Evolutionary conservation across 2,797 vertebrate species (phyloP).

Genomic region (Echeneis naucrates): DNA sequence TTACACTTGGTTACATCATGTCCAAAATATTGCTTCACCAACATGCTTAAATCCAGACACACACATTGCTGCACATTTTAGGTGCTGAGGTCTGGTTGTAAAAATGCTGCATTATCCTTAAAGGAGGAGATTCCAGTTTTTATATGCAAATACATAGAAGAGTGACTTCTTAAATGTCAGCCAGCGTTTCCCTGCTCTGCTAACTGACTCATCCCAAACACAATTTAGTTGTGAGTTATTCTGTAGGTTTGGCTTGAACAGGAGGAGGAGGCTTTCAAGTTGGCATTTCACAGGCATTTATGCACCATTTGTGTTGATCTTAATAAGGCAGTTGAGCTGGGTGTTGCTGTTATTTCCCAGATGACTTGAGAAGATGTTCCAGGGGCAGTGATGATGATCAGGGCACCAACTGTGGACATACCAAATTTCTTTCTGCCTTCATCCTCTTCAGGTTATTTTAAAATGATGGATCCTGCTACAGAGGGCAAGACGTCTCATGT

Average conservation of each 20-base stretch:
- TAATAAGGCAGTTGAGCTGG: slow-evolving; percentile 32
- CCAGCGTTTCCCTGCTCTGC: background rate
- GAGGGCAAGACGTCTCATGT: slow-evolving; percentile 34
- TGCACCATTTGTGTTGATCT: slow-evolving; percentile 40
- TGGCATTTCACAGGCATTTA: slow-evolving; percentile 10
- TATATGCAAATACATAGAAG: background rate
- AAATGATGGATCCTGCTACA: slow-evolving; percentile 34
- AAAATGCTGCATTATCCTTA: background rate
- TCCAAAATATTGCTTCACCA: slow-evolving; percentile 23
- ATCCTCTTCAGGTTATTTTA: slow-evolving; percentile 52
- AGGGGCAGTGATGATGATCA: slow-evolving; percentile 45
- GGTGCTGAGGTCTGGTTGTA: background rate
- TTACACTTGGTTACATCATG: slow-evolving; percentile 52
- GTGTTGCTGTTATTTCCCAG: slow-evolving; percentile 44
- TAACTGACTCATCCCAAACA: slow-evolving; percentile 1
- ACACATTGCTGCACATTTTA: background rate
- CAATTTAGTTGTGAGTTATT: background rate
- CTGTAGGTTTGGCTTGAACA: background rate
- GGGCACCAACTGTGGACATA: slow-evolving; percentile 31
- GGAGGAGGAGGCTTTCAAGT: slow-evolving; percentile 4
- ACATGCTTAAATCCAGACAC: background rate
- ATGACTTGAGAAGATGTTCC: slow-evolving; percentile 34
- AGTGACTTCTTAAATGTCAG: background rate
- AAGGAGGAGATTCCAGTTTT: background rate
- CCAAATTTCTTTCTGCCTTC: slow-evolving; percentile 24